Percentiles rank a stretch among this genome's conserved stretches.
These are phyloP conservation scores for Calliphora vomitoria DNA, from an alignment of 2,888 invertebrate genomes.

Conservation along the genomic window DNA sequence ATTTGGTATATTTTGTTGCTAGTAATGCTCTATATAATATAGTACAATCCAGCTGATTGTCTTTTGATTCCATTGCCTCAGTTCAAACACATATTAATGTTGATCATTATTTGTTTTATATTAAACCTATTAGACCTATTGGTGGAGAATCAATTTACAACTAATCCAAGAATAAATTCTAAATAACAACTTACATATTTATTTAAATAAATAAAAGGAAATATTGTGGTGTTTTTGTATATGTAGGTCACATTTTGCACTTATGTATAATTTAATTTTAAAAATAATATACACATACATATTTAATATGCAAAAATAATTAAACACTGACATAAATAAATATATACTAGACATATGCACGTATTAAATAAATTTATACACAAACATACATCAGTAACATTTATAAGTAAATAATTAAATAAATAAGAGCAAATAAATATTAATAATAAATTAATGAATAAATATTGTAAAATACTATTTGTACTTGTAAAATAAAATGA, in stretches of 20 bases:
- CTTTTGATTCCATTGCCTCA: no score
- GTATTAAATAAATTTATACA: constrained; percentile 25
- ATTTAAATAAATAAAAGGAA: no score
- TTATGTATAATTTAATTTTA: background rate
- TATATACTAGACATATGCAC: constrained; percentile 12
- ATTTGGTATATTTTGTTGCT: no score
- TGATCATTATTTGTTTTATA: no score
- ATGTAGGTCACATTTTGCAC: background rate
- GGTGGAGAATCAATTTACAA: no score
- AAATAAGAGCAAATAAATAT: background rate
- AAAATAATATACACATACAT: background rate
- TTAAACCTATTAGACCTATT: no score
- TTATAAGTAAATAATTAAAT: background rate
- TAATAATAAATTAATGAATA: background rate
- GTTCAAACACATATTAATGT: no score
- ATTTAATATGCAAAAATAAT: background rate
- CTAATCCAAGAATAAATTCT: no score
- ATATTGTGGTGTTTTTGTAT: no score
- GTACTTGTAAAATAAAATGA: constrained; percentile 21
- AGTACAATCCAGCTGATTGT: no score
- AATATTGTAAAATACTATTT: constrained; percentile 16
- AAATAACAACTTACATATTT: no score
- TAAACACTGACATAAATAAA: constrained; percentile 15
- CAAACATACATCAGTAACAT: background rate
- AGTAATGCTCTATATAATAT: no score